These are phyloP conservation scores for Corythaeola cristata DNA, from an alignment of 2,113 vertebrate species.

Conservation along the genomic window DNA sequence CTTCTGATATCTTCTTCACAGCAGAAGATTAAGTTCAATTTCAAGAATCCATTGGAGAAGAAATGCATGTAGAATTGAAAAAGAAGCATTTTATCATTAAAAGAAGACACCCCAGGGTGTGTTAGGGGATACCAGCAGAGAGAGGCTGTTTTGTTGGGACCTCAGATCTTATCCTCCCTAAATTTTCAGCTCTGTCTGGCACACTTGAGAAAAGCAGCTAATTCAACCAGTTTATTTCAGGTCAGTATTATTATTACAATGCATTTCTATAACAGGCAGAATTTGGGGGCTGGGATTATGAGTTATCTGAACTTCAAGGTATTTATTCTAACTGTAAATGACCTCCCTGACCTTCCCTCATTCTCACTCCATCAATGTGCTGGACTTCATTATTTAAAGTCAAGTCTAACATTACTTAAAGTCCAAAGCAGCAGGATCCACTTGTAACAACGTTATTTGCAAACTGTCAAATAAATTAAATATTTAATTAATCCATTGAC, in stretches of 20 bases:
- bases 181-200: constrained; percentile 57
- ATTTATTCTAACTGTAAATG: constrained; percentile 65
- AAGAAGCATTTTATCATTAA: constrained; percentile 61
- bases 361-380: constrained; percentile 45
- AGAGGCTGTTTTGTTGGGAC: constrained; percentile 26
- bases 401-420: not conserved
- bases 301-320: constrained; percentile 48
- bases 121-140: constrained; percentile 31
- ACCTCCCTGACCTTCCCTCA: constrained; percentile 58
- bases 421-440: not conserved
- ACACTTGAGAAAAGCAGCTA: constrained; percentile 66
- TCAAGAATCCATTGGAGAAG: constrained; percentile 59
- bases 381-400: constrained; percentile 67
- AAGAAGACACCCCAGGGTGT: constrained; percentile 3
- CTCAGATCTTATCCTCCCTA: constrained; percentile 31
- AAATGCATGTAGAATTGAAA: constrained; percentile 59
- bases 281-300: not conserved
- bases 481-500: constrained; percentile 60
- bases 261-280: constrained; percentile 39
- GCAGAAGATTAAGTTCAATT: constrained; percentile 68
- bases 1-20: constrained; percentile 54
- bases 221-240: constrained; percentile 70
- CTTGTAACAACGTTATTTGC: not conserved
- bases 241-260: constrained; percentile 17
- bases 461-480: constrained; percentile 64